Base-by-base conservation (phyloP, 2,797 vertebrate genomes). In the Rhinoraja longicauda region DNA sequence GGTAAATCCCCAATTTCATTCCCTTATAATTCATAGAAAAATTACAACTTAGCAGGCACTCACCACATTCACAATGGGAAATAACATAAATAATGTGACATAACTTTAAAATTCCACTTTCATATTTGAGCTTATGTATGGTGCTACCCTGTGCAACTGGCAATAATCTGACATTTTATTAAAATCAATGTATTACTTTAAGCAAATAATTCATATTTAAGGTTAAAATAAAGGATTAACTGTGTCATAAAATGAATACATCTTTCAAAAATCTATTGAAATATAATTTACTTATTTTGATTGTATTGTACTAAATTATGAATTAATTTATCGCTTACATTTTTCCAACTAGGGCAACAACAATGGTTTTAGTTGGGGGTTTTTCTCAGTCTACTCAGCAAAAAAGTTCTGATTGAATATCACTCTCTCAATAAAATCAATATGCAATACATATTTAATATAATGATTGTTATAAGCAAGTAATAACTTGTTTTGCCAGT, bases 21-120 rank as follows among this genome's bases (percentile, higher is more conserved):
- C 21, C 88, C 59, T 26, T 39, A 70, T 90, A 70, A 84, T 62
- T 84, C 24, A 26, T 59, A 53, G 39, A 90, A 90, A 72, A 90
- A 67, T 90, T 70, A 32, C 36, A 90, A 45, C 24, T 90, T 53
- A 91, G 67, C 90, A 91, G 36, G 36, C 67, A 91, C 36, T 91
- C 8, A 91, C 21, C 15, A 91, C 91, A 19, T 39, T 73, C 21
- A 73, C 67, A 91, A n/a, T 15, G 26, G n/a, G 84, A 88, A 62
- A 88, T 88, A 29, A 17, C 19, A 59, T 88, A 88, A 86, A 88
- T 88, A 29, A 17, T 17, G 84, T 88, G 59, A 88, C 84, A 64
- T 64, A 13, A 88, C 32, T 64, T 32, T 26, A 73, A 73, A 1
- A 36, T 19, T 72, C 72, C 70, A 12, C 39, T 91, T 73, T 72